Base-by-base conservation (phyloP, 2,888 invertebrate genomes). In the Drosophila subsilvestris region DNA sequence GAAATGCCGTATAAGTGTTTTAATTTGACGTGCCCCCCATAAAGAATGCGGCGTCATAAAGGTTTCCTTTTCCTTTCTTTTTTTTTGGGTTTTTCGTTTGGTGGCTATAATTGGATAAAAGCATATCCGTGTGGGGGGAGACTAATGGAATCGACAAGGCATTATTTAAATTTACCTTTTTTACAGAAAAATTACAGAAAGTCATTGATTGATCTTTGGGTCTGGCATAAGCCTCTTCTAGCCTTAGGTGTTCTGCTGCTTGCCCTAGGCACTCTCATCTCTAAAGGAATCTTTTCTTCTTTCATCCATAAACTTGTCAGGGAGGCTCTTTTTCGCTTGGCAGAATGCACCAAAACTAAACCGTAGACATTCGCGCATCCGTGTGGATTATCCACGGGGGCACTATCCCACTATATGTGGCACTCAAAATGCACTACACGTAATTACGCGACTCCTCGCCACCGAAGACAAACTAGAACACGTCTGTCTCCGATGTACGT, bases 381-480 rank as follows among this genome's bases (percentile, higher is more conserved):
- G 67, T 67, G 44, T 29, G 51, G 67, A 50, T 66, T 14, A 50
- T 51, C 50, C 58, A 50, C 50, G 44, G 32, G 32, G 48, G 51
- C 73, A 58, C 49, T 63, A 53, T 58, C 18, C 63, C 72, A 76
- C n/a, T 74, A 55, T 22, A 54, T 55, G 37, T n/a, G 56, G 44
- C 57, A 63, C 53, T 87, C 75, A 57, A 50, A 63, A 86, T 67
- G 70, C 88, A n/a, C 43, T 56, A 57, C 85, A 87, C 88, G 88
- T 86, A 86, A 80, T 78, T 78, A 69, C 59, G 56, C 44, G 66
- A 62, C 37, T 8, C 7, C 37, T n/a, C 37, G 37, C 37, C 37
- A 2, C 37, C 61, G 66, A 68, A 67, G 55, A 53, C 77, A 83
- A 86, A 87, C 86, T 86, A 86, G 85, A 87, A 87, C 85, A 87